These are phyloP conservation scores for Anaspis maculata DNA, from an alignment of 2,888 invertebrate genomes.

Conservation along the genomic window DNA sequence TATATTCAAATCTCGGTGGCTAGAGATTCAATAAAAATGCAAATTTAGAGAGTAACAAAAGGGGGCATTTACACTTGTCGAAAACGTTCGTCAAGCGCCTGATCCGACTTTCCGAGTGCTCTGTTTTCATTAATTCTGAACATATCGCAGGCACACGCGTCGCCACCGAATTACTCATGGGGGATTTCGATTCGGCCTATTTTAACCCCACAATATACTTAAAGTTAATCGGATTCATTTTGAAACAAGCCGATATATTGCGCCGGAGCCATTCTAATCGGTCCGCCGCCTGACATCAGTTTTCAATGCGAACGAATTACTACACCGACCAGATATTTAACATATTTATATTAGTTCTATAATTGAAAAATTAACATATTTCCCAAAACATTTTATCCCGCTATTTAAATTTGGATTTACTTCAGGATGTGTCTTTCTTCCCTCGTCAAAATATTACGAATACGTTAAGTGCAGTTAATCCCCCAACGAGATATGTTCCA, in stretches of 20 bases:
- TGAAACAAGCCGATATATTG: slow-evolving; percentile 37
- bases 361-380: slow-evolving; percentile 38
- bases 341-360: slow-evolving; percentile 36
- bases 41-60: slow-evolving; percentile 54
- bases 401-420: slow-evolving; percentile 15
- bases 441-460: slow-evolving; percentile 12
- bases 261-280: slow-evolving; percentile 31
- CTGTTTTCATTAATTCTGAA: slow-evolving; percentile 41
- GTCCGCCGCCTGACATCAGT: slow-evolving; percentile 33
- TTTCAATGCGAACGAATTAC: slow-evolving; percentile 31
- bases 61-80: slow-evolving; percentile 43
- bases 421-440: slow-evolving; percentile 6
- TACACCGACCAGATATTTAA: slow-evolving; percentile 31
- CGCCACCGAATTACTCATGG: slow-evolving; percentile 42
- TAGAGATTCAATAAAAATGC: slow-evolving; percentile 46
- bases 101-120: slow-evolving; percentile 20
- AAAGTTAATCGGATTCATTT: slow-evolving; percentile 43
- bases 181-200: slow-evolving; percentile 39
- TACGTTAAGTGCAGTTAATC: no score
- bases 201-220: slow-evolving; percentile 42
- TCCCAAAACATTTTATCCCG: slow-evolving; percentile 12
- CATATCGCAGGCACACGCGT: slow-evolving; percentile 39
- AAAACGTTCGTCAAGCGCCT: slow-evolving; percentile 33
- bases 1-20: slow-evolving; percentile 43
- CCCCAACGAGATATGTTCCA: no score